phyloP scores from a whole-genome alignment of 2,888 invertebrate genomes.

The Lasioglossum zephyrum region DNA sequence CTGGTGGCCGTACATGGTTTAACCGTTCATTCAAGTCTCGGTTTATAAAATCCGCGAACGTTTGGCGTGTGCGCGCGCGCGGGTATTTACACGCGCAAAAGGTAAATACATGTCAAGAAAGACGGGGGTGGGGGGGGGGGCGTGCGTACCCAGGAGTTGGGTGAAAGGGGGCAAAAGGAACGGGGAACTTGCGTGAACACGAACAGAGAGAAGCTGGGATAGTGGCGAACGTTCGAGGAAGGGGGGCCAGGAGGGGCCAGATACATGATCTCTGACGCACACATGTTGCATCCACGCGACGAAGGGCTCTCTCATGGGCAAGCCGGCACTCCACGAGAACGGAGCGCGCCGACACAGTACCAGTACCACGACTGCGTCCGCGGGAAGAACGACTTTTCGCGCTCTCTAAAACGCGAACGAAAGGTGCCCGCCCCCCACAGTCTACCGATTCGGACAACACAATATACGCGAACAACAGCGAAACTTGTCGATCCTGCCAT shows the following conservation, averaged over 20 bases:
- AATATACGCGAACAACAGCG: conserved; percentile 6
- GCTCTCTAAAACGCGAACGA: conserved; percentile 32
- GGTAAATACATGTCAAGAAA: conserved; percentile 24
- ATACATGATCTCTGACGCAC: conserved; percentile 50
- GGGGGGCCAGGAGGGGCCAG: conserved; percentile 14
- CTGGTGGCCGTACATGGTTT: conserved; percentile 20
- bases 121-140: conserved; percentile 16
- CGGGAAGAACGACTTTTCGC: conserved; percentile 59
- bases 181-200: conserved; percentile 5
- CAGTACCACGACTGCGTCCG: conserved; percentile 52
- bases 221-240: conserved; percentile 13
- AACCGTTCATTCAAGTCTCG: conserved; percentile 43
- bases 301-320: conserved; percentile 59
- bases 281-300: conserved; percentile 51
- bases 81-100: conserved; percentile 28
- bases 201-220: conserved; percentile 23
- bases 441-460: conserved; percentile 26
- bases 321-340: conserved; percentile 50
- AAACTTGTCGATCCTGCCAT: conserved; percentile 30
- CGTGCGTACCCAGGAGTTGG: conserved; percentile 33
- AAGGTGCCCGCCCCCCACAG: conserved; percentile 19
- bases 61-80: background rate
- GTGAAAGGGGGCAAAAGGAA: conserved; percentile 53
- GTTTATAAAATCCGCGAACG: conserved; percentile 42
- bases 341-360: conserved; percentile 52